Percentiles rank a stretch among this genome's conserved stretches.
phyloP scores from a whole-genome alignment of 2,888 invertebrate genomes.

The Invenusta paracnida region DNA sequence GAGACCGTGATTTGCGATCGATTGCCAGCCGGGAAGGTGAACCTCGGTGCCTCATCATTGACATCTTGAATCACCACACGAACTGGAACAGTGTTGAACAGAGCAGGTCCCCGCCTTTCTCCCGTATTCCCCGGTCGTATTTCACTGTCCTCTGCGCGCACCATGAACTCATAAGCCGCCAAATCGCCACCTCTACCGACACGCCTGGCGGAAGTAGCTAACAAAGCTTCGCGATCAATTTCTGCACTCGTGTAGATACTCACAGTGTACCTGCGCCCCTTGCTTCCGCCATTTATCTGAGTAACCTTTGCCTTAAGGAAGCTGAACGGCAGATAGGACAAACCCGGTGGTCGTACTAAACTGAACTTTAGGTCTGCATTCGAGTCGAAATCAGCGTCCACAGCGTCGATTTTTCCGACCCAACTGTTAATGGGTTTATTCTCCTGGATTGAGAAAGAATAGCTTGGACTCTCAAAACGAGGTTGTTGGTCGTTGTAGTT shows the following conservation, averaged over 20 bases:
- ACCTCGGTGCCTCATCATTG: slow-evolving; percentile 35
- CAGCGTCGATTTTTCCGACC: background rate
- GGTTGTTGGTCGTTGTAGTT: slow-evolving; percentile 40
- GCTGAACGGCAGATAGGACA: slow-evolving; percentile 14
- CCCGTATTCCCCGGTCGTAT: too few species aligned
- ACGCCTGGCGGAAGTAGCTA: background rate
- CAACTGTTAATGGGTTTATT: background rate
- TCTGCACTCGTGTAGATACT: background rate
- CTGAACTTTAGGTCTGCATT: slow-evolving; percentile 20
- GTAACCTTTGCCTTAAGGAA: background rate
- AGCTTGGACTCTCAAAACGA: background rate
- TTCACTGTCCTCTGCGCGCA: slow-evolving; percentile 30
- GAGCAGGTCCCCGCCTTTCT: background rate
- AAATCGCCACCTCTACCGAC: too few species aligned
- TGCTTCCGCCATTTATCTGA: background rate
- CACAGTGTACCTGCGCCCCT: background rate
- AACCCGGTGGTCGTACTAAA: background rate
- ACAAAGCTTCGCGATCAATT: slow-evolving; percentile 32
- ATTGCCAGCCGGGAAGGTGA: slow-evolving; percentile 28
- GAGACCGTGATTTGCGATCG: slow-evolving; percentile 8
- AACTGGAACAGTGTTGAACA: background rate
- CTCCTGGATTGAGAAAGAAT: background rate
- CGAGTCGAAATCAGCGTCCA: background rate
- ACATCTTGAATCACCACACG: slow-evolving; percentile 3
- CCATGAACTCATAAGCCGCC: slow-evolving; percentile 22